Conservation (phyloP, 2,888 invertebrate genomes). For the Yponomeuta malinellus region DNA sequence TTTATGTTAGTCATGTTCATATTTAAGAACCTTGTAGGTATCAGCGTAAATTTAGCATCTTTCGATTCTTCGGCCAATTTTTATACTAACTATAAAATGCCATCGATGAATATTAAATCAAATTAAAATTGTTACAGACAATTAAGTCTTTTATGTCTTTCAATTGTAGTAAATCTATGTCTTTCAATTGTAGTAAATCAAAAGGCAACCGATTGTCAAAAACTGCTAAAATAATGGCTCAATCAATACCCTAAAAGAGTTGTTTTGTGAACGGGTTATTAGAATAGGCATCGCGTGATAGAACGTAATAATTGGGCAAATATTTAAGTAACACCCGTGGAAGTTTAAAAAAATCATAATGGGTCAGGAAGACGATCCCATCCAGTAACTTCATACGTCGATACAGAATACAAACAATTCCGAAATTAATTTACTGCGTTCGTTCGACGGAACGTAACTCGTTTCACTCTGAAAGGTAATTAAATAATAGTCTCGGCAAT, state of each 20-base stretch:
- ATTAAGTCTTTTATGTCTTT: neutral
- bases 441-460: conserved; percentile 6
- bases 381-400: neutral
- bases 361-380: conserved; percentile 4
- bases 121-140: neutral
- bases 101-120: too few species aligned
- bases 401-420: conserved; percentile 5
- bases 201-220: neutral
- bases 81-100: too few species aligned
- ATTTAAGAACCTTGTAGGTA: too few species aligned
- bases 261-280: neutral
- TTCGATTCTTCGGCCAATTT: too few species aligned
- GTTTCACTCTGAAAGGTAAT: conserved; percentile 6
- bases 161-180: neutral
- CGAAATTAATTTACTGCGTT: conserved; percentile 7
- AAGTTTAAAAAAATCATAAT: conserved; percentile 16
- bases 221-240: neutral
- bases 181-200: neutral
- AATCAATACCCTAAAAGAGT: neutral
- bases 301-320: conserved; percentile 36
- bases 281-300: conserved; percentile 34
- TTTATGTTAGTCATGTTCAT: too few species aligned
- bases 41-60: too few species aligned
- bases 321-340: conserved; percentile 36
- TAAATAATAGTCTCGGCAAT: conserved; percentile 4